phyloP scores from a whole-genome alignment of 2,797 vertebrate species.

The Ptychobarbus kaznakovi region DNA sequence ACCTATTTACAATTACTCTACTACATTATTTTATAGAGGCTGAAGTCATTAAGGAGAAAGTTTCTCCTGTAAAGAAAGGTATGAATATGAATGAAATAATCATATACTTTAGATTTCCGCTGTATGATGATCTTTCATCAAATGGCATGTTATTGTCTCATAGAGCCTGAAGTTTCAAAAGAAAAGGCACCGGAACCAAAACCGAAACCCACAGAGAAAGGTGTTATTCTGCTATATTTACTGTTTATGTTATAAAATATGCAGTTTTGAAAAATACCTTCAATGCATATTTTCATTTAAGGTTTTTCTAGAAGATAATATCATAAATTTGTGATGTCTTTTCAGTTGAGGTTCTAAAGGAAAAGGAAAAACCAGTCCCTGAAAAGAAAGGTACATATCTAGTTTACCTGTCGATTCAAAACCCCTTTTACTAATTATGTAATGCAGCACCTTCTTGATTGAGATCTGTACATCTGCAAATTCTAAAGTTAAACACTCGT shows the following conservation, averaged over 20 bases:
- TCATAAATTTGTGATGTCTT: neutral
- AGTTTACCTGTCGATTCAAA: neutral
- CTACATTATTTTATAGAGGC: conserved; percentile 10
- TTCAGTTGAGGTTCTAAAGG: conserved; percentile 53
- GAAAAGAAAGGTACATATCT: conserved; percentile 62
- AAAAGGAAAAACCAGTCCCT: conserved; percentile 60
- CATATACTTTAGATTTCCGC: neutral
- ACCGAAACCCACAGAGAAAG: conserved; percentile 55
- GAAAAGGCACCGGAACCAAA: conserved; percentile 18
- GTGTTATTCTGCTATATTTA: conserved; percentile 32
- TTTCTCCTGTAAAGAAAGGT: conserved; percentile 34
- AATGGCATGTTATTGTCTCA: neutral
- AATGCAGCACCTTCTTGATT: neutral
- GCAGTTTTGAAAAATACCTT: neutral
- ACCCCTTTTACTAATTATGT: neutral
- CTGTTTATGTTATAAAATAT: neutral
- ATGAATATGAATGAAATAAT: neutral
- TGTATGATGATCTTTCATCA: neutral
- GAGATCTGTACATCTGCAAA: neutral
- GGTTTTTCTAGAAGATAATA: neutral
- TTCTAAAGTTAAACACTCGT: neutral
- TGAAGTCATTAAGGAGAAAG: conserved; percentile 41
- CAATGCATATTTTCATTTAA: neutral
- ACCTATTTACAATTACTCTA: neutral
- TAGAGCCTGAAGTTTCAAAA: conserved; percentile 38